phyloP scores from a whole-genome alignment of 2,797 vertebrate species.

The Platalea minor region DNA sequence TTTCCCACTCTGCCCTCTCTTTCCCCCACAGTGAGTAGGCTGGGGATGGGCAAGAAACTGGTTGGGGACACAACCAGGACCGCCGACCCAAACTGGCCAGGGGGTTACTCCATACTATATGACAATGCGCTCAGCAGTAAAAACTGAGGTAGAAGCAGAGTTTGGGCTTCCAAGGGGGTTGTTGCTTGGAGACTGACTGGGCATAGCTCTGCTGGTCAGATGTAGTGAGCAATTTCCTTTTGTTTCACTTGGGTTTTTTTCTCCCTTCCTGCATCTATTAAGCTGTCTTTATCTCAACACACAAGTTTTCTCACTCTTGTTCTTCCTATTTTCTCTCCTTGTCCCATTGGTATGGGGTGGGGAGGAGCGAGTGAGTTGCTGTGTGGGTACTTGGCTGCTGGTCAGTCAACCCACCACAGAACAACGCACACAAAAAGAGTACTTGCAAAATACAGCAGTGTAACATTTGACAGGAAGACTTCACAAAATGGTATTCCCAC shows the following conservation, averaged over 20 bases:
- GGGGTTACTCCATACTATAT: background rate
- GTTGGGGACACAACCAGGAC: background rate
- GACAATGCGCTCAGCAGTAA: background rate
- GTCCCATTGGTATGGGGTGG: rapidly evolving
- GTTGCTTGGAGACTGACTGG: background rate
- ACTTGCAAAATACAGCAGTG: background rate
- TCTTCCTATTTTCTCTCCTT: background rate
- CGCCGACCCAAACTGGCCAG: background rate
- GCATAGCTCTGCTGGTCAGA: background rate
- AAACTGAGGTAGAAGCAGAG: background rate
- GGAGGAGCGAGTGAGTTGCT: rapidly evolving
- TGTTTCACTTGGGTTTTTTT: background rate
- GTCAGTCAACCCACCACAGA: background rate
- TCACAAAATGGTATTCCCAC: background rate
- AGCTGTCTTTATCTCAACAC: background rate
- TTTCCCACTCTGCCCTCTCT: background rate
- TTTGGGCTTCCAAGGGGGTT: background rate
- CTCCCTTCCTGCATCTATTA: background rate
- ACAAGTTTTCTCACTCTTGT: background rate
- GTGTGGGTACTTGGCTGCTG: background rate
- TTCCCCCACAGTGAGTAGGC: background rate
- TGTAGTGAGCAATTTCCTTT: background rate
- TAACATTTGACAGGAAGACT: background rate
- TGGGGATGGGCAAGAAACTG: background rate
- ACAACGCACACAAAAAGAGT: background rate